Percentiles rank a stretch among this genome's conserved stretches.
These are phyloP conservation scores for Brachionus koreanus DNA, from an alignment of 1,140 invertebrate species.

Conservation along the genomic window DNA sequence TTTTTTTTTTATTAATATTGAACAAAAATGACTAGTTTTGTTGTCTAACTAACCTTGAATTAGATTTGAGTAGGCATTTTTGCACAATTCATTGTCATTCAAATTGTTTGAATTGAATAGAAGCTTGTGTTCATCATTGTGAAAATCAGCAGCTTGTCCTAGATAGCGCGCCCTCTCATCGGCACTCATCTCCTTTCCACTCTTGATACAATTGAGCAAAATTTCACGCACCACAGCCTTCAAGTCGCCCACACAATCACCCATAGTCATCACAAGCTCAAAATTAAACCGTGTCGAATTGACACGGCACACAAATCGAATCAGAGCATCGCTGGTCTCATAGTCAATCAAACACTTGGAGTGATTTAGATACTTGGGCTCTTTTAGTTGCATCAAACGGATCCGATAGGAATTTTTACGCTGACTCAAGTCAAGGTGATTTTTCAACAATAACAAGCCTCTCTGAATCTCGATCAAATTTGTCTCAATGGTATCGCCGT, in stretches of 20 bases:
- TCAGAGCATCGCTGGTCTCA: slow-evolving; percentile 57
- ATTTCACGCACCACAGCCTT: slow-evolving; percentile 64
- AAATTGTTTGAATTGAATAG: neutral
- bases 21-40: no score
- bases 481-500: slow-evolving; percentile 62
- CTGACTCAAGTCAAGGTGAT: slow-evolving; percentile 84
- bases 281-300: slow-evolving; percentile 52
- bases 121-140: neutral
- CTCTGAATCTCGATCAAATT: slow-evolving; percentile 81
- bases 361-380: slow-evolving; percentile 73
- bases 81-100: neutral
- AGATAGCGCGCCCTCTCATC: neutral
- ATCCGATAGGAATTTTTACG: slow-evolving; percentile 68
- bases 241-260: slow-evolving; percentile 80
- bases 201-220: neutral
- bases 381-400: slow-evolving; percentile 62
- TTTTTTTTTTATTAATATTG: no score
- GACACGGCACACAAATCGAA: slow-evolving; percentile 72
- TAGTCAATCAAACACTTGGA: slow-evolving; percentile 64
- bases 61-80: neutral
- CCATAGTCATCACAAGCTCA: slow-evolving; percentile 64
- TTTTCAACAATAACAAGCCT: slow-evolving; percentile 77
- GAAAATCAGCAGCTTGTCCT: neutral
- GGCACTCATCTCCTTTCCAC: neutral
- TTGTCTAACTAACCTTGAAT: neutral